These are phyloP conservation scores for Enteromius treurensis DNA, from an alignment of 2,797 vertebrate genomes.

Conservation along the genomic window DNA sequence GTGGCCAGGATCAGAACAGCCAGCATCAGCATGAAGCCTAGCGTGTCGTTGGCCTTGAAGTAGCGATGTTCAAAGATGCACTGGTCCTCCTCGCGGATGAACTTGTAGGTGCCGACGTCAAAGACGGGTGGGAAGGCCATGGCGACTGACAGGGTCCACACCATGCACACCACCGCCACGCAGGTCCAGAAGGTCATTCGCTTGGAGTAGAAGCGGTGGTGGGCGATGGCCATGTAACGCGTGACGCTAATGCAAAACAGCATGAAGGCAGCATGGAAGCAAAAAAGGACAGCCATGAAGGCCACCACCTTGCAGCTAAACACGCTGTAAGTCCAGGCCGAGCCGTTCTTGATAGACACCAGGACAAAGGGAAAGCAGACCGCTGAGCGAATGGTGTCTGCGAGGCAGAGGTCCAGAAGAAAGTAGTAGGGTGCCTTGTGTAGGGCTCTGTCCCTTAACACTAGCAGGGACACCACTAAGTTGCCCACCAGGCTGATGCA, in stretches of 20 bases:
- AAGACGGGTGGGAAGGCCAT: slow-evolving; percentile 92
- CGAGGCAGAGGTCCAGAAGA: slow-evolving; percentile 88
- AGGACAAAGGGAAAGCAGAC: slow-evolving; percentile 91
- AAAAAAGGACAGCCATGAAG: slow-evolving; percentile 92
- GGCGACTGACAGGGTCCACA: slow-evolving; percentile 89
- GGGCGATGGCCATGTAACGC: slow-evolving; percentile 90
- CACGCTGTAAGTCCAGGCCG: slow-evolving; percentile 89
- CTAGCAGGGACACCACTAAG: slow-evolving; percentile 85
- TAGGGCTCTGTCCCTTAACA: slow-evolving; percentile 84
- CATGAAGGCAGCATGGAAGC: slow-evolving; percentile 92
- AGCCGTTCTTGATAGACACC: slow-evolving; percentile 88
- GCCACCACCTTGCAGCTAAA: slow-evolving; percentile 91
- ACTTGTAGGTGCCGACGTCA: slow-evolving; percentile 90
- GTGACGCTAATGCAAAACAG: slow-evolving; percentile 91
- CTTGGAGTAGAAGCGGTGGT: slow-evolving; percentile 91
- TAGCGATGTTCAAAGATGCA: slow-evolving; percentile 93
- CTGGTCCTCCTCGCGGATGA: slow-evolving; percentile 90
- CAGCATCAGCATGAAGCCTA: slow-evolving; percentile 92
- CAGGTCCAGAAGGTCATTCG: slow-evolving; percentile 93
- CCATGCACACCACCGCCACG: slow-evolving; percentile 90
- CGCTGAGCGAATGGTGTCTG: slow-evolving; percentile 87
- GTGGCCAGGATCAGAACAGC: slow-evolving; percentile 89
- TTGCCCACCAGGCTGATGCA: slow-evolving; percentile 88
- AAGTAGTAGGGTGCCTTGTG: slow-evolving; percentile 92
- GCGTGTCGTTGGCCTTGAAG: slow-evolving; percentile 90